A percentile compares a stretch with the other conserved stretches of the same genome.
Conservation (phyloP, 2,113 vertebrate species). For the Hyperopisus bebe region DNA sequence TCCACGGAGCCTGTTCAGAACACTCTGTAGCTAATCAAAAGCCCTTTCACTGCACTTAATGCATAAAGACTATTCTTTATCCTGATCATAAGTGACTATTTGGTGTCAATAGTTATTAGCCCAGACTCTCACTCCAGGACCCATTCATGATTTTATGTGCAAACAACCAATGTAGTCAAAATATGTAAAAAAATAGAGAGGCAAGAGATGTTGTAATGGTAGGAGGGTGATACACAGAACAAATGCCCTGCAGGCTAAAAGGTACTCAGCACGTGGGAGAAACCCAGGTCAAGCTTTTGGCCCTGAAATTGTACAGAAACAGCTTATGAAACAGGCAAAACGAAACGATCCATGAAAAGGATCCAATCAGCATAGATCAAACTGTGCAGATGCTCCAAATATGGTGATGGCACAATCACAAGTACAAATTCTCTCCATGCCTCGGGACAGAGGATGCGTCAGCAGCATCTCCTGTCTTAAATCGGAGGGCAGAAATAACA, state of each 20-base stretch:
- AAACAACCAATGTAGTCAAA: neutral
- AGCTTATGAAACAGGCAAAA: neutral
- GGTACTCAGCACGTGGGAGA: neutral
- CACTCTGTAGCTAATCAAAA: neutral
- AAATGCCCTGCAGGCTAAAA: neutral
- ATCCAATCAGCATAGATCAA: neutral
- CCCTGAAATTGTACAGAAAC: neutral
- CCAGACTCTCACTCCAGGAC: neutral
- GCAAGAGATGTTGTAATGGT: neutral
- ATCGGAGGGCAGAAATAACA: neutral
- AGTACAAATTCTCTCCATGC: neutral
- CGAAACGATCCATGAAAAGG: neutral
- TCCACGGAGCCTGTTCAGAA: neutral
- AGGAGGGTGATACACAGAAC: neutral
- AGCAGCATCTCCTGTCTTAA: neutral
- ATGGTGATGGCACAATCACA: neutral
- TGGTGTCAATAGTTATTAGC: neutral
- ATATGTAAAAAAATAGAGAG: neutral
- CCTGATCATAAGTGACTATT: neutral
- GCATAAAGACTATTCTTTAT: neutral
- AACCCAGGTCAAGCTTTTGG: neutral
- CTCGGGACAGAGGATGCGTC: neutral
- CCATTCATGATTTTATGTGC: neutral
- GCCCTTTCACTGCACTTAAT: neutral
- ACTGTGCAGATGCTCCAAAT: neutral